phyloP scores from a whole-genome alignment of 2,113 vertebrate genomes.

The Tetrao urogallus region DNA sequence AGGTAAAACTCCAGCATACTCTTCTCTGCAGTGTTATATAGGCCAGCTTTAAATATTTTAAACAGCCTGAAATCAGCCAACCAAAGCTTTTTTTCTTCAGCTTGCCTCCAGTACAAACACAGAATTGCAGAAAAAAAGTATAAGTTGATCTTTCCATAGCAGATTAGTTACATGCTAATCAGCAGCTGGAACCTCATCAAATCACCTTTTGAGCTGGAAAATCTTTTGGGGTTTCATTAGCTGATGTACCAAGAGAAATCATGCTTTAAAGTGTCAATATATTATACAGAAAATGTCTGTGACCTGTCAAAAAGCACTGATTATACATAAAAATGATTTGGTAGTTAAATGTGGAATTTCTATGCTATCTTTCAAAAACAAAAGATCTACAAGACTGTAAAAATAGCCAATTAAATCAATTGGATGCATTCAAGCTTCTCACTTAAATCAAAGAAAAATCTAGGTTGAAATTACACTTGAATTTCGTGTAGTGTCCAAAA shows the following conservation, averaged over 20 bases:
- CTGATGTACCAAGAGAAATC: neutral
- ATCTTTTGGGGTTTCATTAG: neutral
- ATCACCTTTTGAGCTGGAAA: conserved; percentile 2
- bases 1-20: conserved; percentile 19
- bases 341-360: neutral
- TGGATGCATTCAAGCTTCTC: neutral
- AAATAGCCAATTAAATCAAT: neutral
- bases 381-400: neutral
- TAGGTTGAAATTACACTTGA: neutral
- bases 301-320: neutral
- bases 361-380: neutral
- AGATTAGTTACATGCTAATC: neutral
- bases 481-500: neutral
- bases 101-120: conserved; percentile 29
- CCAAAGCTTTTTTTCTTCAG: conserved; percentile 20
- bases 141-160: conserved; percentile 8
- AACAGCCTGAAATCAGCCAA: conserved; percentile 48
- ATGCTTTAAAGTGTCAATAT: neutral
- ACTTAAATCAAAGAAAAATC: neutral
- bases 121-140: neutral
- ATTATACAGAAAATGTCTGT: neutral
- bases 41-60: conserved; percentile 69
- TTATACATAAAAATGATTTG: neutral
- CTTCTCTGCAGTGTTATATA: conserved; percentile 31
- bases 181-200: neutral